phyloP scores from a whole-genome alignment of 2,888 invertebrate genomes.

The Epinotia brunnichana region DNA sequence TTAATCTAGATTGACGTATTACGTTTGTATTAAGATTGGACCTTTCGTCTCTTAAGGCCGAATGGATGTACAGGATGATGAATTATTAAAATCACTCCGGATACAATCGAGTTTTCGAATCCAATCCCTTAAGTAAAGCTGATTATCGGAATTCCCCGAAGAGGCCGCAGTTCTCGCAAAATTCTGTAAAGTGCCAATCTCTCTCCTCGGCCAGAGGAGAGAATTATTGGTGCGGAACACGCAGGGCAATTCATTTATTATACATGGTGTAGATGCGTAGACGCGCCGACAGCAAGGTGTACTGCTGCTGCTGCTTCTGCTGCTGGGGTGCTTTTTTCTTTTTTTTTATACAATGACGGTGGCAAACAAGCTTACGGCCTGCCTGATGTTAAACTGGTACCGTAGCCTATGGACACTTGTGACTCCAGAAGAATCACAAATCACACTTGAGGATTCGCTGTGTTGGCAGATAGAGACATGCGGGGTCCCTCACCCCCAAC shows the following conservation, averaged over 20 bases:
- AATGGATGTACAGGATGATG: conserved; percentile 70
- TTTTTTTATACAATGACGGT: too few species aligned
- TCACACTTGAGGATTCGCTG: too few species aligned
- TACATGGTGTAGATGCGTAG: conserved; percentile 55
- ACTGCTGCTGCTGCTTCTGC: too few species aligned
- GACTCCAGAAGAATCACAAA: too few species aligned
- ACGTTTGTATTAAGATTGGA: conserved; percentile 54
- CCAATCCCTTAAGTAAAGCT: conserved; percentile 83
- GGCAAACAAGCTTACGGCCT: too few species aligned
- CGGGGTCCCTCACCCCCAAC: too few species aligned
- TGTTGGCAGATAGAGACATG: too few species aligned
- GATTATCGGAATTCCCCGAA: conserved; percentile 76
- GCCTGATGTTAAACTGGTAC: too few species aligned
- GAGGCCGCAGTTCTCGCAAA: conserved; percentile 67
- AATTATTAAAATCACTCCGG: conserved; percentile 81
- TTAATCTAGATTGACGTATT: conserved; percentile 2
- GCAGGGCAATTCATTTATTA: conserved; percentile 72
- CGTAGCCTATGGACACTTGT: too few species aligned
- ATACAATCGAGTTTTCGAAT: conserved; percentile 79
- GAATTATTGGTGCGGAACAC: conserved; percentile 72
- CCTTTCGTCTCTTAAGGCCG: conserved; percentile 60
- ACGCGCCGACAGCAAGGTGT: conserved; percentile 42
- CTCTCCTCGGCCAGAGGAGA: conserved; percentile 64
- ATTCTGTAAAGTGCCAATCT: conserved; percentile 79
- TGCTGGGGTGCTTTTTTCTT: too few species aligned